These are phyloP conservation scores for Drosophila pectinifera DNA, from an alignment of 1,140 invertebrate species.

Conservation along the genomic window DNA sequence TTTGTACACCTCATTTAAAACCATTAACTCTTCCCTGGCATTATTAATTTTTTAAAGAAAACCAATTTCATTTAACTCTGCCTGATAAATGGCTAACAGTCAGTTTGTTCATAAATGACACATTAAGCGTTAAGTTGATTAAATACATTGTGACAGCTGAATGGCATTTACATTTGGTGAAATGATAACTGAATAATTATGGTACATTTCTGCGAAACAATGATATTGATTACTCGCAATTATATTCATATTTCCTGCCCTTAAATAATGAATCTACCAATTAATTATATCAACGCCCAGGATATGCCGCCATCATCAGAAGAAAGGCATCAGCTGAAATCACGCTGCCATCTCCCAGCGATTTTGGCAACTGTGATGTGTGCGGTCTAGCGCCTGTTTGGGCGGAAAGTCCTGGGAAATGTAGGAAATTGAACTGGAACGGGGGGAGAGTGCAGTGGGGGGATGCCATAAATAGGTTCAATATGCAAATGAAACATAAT, in stretches of 20 bases:
- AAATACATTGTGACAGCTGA: constrained; percentile 1
- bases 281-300: neutral
- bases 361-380: constrained; percentile 7
- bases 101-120: neutral
- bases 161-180: neutral
- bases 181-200: neutral
- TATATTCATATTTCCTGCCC: neutral
- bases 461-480: constrained; percentile 63
- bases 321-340: neutral
- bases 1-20: neutral
- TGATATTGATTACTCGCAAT: neutral
- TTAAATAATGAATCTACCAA: neutral
- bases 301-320: neutral
- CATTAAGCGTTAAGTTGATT: neutral
- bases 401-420: constrained; percentile 19
- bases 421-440: constrained; percentile 5
- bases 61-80: neutral
- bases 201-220: neutral
- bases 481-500: constrained; percentile 66
- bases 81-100: neutral
- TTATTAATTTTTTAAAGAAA: neutral
- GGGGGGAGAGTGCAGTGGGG: constrained; percentile 29
- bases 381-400: constrained; percentile 40
- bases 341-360: constrained; percentile 36
- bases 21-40: neutral